These are phyloP conservation scores for Nematopogon swammerdamellus DNA, from an alignment of 2,888 invertebrate genomes.

Conservation along the genomic window DNA sequence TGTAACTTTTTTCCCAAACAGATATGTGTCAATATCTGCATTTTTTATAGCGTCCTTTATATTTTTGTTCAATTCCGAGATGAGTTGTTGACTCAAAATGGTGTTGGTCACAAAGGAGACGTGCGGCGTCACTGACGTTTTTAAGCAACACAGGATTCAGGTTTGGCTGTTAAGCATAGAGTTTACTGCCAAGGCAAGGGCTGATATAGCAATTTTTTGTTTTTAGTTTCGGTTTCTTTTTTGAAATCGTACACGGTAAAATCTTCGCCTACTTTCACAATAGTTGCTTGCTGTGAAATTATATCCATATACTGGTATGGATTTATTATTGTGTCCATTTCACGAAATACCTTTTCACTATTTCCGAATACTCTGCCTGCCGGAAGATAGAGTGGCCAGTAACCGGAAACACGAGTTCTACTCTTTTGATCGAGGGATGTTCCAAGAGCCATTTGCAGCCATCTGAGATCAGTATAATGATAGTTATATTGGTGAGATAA, in stretches of 20 bases:
- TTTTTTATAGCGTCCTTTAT: too few relatives aligned
- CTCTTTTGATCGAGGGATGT: constrained; percentile 7
- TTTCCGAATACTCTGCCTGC: constrained; percentile 10
- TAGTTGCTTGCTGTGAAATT: constrained; percentile 8
- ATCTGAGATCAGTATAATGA: constrained; percentile 14
- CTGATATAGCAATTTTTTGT: too few relatives aligned
- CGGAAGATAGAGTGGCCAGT: constrained; percentile 13
- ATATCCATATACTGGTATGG: constrained; percentile 11
- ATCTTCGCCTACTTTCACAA: constrained; percentile 12
- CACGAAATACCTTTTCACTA: constrained; percentile 12
- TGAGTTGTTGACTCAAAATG: too few relatives aligned
- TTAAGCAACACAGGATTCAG: too few relatives aligned
- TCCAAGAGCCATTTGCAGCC: constrained; percentile 13
- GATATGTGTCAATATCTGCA: too few relatives aligned
- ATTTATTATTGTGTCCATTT: constrained; percentile 10
- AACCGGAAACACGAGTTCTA: constrained; percentile 15
- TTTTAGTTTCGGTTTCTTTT: constrained; percentile 6
- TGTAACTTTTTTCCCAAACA: too few relatives aligned
- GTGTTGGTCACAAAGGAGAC: too few relatives aligned
- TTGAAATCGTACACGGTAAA: constrained; percentile 10
- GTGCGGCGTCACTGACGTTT: too few relatives aligned
- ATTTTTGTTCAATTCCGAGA: too few relatives aligned
- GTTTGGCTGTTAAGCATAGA: too few relatives aligned
- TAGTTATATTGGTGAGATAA: constrained; percentile 9
- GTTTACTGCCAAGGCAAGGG: too few relatives aligned